These are phyloP conservation scores for Tragelaphus eurycerus DNA, from an alignment of 2,797 vertebrate species.

Conservation along the genomic window DNA sequence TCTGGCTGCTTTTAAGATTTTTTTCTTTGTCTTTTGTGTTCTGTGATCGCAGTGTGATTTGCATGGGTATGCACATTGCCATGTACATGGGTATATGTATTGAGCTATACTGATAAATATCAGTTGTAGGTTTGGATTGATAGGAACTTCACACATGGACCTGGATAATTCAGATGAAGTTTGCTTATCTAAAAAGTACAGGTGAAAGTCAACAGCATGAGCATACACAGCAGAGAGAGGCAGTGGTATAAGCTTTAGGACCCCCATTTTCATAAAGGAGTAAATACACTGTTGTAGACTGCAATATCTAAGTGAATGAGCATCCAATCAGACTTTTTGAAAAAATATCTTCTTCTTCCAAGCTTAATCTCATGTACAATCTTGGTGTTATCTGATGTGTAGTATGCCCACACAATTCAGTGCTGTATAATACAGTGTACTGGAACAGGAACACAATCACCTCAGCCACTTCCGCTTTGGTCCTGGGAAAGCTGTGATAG, in stretches of 20 bases:
- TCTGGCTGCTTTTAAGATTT: neutral
- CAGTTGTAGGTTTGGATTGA: neutral
- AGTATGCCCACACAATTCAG: neutral
- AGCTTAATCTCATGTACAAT: neutral
- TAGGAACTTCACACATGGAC: neutral
- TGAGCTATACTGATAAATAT: neutral
- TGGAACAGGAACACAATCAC: neutral
- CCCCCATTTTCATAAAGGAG: neutral
- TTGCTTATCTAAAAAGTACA: neutral
- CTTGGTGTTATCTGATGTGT: neutral
- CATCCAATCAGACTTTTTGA: neutral
- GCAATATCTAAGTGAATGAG: neutral
- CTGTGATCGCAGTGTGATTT: neutral
- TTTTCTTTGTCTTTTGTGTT: slow-evolving; percentile 22
- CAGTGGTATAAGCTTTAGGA: neutral
- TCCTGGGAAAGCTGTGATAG: neutral
- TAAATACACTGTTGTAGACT: neutral
- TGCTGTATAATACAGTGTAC: neutral
- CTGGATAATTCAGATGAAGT: neutral
- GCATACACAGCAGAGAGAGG: neutral
- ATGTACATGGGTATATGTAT: neutral
- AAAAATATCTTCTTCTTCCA: neutral
- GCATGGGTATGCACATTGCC: neutral
- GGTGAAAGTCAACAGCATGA: neutral
- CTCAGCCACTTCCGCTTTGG: neutral